Base-by-base conservation (phyloP, 2,113 vertebrate genomes). In the Grus americana region DNA sequence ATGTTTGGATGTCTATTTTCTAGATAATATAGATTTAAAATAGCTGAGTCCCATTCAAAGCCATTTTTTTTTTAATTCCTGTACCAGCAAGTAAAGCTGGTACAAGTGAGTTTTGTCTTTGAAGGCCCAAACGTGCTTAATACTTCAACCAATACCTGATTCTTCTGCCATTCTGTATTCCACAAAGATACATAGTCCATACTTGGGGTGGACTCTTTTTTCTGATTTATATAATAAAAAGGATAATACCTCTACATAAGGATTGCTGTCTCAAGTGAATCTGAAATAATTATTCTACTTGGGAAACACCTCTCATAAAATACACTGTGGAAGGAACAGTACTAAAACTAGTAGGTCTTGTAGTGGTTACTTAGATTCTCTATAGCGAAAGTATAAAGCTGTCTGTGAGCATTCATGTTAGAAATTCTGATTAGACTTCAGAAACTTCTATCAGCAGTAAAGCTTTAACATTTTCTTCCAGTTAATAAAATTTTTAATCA, bases 121-220 rank as follows among this genome's bases (percentile, higher is more conserved):
- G 38, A 82, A 90, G 30, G 24, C 44, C 7, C 40, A 57, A 19
- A 52, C 24, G 52, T 92, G 22, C 22, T 61, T 61, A 47, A 40
- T 68, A 15, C 24, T 72, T 88, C 32, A 61, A 6, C 9, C 5
- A 11, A 1, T 55, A 59, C 14, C 7, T 12, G 14, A 38, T 59
- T 55, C 7, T 71, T 72, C 21, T 84, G 11, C n/a, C 14, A 21
- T 81, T 66, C n/a, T 5, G 0, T 54, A 18, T 72, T 78, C 76
- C 5, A 40, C 21, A 8, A 75, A 65, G 49, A n/a, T 13, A 10
- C 0, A 0, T 38, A 40, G 5, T 58, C 67, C 68, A 38, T 2
- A 79, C 6, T 17, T 86, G 22, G 19, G 7, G 20, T 38, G n/a
- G 16, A 40, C 9, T 29, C 2, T 24, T 30, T 66, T 67, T 70